Evolutionary conservation across 1,140 invertebrate species (phyloP), one percentile per base, ranked within the genome.

Genomic region (Leptinotarsa lineolata): DNA sequence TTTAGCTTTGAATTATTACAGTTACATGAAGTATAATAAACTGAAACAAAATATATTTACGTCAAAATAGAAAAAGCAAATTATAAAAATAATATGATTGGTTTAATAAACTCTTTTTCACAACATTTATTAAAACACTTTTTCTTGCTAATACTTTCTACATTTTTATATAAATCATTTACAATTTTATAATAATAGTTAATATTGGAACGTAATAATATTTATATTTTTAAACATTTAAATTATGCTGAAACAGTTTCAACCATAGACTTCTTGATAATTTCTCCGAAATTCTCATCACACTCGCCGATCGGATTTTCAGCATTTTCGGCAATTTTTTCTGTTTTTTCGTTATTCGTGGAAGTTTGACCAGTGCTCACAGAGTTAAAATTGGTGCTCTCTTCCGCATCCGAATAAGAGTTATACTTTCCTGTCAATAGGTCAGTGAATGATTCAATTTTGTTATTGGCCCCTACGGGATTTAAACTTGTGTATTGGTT

Each of bases 201-300:
- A 39, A 39, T 39, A 39, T 39, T 82, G 80, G 79, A 83, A 83
- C 79, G 78, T 81, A 81, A 81, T 81, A 79, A 80, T 80, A 78
- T 76, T 66, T 64, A 63, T 68, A 75, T 59, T 69, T n/a, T 72
- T 78, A 74, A 76, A 46, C 73, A 76, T 77, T 78, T 67, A 74
- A 74, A 65, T 87, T 90, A 94, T 84, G 92, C 93, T 80, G 92
- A 93, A 72, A 94, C 94, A 80, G 93, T 94, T 86, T 95, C 95
- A 78, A 95, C 94, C 88, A 96, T 95, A 45, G 94, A 93, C 85
- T 96, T 95, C 85, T 95, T 96, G 75, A 96, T 95, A 74, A 96
- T 94, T 87, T 96, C 94, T 54, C 94, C 94, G 84, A 96, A 95
- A 85, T 95, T 95, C 81, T 94, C 93, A 66, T 88, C 88, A 74